Percentiles rank a stretch among this genome's conserved stretches.
Conservation (phyloP, 2,888 invertebrate species). For the Sesamia inferens region DNA sequence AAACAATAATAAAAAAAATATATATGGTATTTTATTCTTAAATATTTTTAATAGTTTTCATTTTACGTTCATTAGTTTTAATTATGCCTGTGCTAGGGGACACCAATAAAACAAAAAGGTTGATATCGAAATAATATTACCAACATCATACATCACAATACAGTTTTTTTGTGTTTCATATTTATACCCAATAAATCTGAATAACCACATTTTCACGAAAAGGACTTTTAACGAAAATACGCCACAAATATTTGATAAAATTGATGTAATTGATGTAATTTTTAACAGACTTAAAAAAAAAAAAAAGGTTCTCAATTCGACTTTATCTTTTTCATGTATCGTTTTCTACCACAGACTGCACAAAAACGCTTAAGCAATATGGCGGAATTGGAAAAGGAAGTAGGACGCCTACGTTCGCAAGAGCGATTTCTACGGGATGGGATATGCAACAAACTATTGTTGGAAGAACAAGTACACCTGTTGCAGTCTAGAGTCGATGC, state of each 20-base stretch:
- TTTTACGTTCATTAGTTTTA: background rate
- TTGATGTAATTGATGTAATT: no score
- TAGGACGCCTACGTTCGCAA: constrained; percentile 90
- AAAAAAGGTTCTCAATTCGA: no score
- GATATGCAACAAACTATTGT: constrained; percentile 92
- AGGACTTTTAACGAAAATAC: no score
- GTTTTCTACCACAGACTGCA: constrained; percentile 83
- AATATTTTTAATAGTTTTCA: background rate
- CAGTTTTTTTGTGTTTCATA: background rate
- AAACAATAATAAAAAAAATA: no score
- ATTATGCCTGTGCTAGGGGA: background rate
- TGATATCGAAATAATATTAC: background rate
- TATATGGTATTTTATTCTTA: background rate
- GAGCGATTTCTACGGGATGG: constrained; percentile 91
- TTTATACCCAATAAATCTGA: background rate
- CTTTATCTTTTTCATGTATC: no score
- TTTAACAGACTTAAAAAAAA: no score
- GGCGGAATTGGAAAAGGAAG: constrained; percentile 93
- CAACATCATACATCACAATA: background rate
- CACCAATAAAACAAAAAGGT: background rate
- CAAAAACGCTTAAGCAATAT: constrained; percentile 90
- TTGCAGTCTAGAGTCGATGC: constrained; percentile 91
- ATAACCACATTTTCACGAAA: no score
- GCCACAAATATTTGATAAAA: background rate
- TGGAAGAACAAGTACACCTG: constrained; percentile 94